Evolutionary conservation across 2,888 invertebrate species (phyloP).

Genomic region (Diaperis boleti): DNA sequence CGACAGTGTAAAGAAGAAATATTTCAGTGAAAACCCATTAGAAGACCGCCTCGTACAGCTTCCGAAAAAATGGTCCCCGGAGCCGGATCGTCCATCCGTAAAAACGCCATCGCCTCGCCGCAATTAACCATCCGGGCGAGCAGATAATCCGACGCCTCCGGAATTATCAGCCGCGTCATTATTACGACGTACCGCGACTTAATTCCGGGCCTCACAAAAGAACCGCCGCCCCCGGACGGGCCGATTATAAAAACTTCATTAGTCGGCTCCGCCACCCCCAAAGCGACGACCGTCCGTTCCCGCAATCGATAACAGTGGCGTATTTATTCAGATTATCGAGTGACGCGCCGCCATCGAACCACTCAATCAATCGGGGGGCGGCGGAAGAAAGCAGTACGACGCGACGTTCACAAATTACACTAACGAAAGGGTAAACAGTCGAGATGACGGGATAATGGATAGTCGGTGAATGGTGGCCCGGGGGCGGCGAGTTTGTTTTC

Average conservation of each 20-base stretch:
- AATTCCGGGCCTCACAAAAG: constrained; percentile 32
- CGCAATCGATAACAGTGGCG: constrained; percentile 43
- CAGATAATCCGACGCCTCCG: constrained; percentile 4
- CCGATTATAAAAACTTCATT: too few species aligned
- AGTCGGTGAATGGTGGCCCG: neutral
- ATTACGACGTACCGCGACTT: constrained; percentile 27
- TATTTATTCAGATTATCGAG: constrained; percentile 45
- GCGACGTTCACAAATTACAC: constrained; percentile 8
- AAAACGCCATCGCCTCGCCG: too few species aligned
- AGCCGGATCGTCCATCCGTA: too few species aligned
- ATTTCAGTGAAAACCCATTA: too few species aligned
- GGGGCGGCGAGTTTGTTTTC: neutral
- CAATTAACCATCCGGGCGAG: too few species aligned
- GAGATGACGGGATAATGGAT: neutral
- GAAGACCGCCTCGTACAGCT: too few species aligned
- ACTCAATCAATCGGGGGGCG: constrained; percentile 12
- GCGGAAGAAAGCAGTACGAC: constrained; percentile 10
- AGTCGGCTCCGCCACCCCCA: constrained; percentile 17
- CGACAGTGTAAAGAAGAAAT: too few species aligned
- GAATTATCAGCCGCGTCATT: constrained; percentile 31
- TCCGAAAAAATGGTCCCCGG: too few species aligned
- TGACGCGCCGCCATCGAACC: constrained; percentile 20
- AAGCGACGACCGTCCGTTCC: constrained; percentile 37
- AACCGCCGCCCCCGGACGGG: neutral
- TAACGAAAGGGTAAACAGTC: constrained; percentile 2